A percentile compares a stretch with the other conserved stretches of the same genome.
Conservation (phyloP, 1,140 invertebrate genomes). For the Harpegnathos saltator region DNA sequence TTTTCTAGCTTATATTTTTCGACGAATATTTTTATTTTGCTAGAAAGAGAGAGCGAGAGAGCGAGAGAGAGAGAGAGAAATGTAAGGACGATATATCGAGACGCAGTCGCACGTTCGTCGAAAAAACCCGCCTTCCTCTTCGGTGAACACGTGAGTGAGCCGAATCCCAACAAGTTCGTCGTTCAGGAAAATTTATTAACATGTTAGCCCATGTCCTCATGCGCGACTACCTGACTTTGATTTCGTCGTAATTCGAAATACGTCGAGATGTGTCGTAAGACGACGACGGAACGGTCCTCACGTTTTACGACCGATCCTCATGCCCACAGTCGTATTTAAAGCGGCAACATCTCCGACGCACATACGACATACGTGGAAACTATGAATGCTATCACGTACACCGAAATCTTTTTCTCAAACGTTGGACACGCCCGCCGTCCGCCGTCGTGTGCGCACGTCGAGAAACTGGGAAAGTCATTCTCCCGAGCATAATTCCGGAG, state of each 20-base stretch:
- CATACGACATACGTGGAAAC: neutral
- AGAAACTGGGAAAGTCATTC: neutral
- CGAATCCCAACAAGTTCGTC: neutral
- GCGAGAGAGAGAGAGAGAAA: too few relatives aligned
- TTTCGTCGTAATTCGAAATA: slow-evolving; percentile 27
- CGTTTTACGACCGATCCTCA: slow-evolving; percentile 45
- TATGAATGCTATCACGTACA: slow-evolving; percentile 19
- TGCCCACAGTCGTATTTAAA: slow-evolving; percentile 33
- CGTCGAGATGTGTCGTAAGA: neutral
- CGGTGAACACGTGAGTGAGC: neutral
- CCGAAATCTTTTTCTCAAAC: slow-evolving; percentile 24
- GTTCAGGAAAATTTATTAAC: neutral
- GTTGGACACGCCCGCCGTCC: neutral
- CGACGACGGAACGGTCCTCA: neutral
- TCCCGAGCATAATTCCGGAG: neutral
- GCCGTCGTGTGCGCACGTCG: neutral
- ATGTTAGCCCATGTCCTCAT: neutral
- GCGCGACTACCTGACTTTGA: neutral
- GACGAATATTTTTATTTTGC: too few relatives aligned
- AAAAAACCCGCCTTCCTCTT: neutral
- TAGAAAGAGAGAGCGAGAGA: too few relatives aligned
- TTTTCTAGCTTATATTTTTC: too few relatives aligned
- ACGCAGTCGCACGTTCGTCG: neutral
- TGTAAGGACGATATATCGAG: neutral
- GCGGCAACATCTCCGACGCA: neutral